Percentiles rank a stretch among this genome's conserved stretches.
Conservation (phyloP, 2,888 invertebrate species). For the Sarcophaga rosellei region DNA sequence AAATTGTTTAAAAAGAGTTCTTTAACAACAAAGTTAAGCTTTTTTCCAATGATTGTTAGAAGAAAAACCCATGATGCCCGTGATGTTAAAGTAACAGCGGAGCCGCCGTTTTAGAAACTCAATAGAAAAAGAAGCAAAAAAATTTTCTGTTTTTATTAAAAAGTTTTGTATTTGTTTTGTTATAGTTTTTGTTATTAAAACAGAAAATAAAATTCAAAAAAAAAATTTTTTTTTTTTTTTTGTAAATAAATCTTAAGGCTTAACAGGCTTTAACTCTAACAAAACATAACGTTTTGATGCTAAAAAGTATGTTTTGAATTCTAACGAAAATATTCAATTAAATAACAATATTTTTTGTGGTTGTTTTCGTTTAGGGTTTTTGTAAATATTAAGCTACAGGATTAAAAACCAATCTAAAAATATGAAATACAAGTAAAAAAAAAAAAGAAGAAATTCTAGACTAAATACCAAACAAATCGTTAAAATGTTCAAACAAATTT, state of each 20-base stretch:
- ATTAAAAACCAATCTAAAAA: slow-evolving; percentile 59
- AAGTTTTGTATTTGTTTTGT: slow-evolving; percentile 33
- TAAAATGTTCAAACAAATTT: too few relatives aligned
- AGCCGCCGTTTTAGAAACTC: background rate
- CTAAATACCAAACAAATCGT: too few relatives aligned
- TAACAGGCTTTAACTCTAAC: slow-evolving; percentile 52
- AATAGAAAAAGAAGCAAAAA: background rate
- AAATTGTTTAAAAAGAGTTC: slow-evolving; percentile 33
- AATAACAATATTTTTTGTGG: slow-evolving; percentile 27
- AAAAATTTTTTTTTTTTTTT: slow-evolving; percentile 6
- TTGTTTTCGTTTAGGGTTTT: background rate
- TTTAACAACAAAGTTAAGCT: slow-evolving; percentile 15
- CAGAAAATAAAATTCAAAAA: background rate
- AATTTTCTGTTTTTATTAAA: slow-evolving; percentile 34
- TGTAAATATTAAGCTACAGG: slow-evolving; percentile 38
- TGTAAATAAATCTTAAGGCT: slow-evolving; percentile 58
- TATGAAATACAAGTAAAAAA: background rate
- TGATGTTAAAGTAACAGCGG: background rate
- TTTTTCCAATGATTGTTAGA: slow-evolving; percentile 5
- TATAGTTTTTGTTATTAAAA: slow-evolving; percentile 3
- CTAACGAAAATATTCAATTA: slow-evolving; percentile 52
- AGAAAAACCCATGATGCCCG: background rate
- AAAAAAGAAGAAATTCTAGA: too few relatives aligned
- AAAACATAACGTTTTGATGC: slow-evolving; percentile 5
- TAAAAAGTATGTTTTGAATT: slow-evolving; percentile 33